Evolutionary conservation across 2,797 vertebrate genomes (phyloP), one percentile per base, ranked within the genome.

Genomic region (Caiman crocodilus): DNA sequence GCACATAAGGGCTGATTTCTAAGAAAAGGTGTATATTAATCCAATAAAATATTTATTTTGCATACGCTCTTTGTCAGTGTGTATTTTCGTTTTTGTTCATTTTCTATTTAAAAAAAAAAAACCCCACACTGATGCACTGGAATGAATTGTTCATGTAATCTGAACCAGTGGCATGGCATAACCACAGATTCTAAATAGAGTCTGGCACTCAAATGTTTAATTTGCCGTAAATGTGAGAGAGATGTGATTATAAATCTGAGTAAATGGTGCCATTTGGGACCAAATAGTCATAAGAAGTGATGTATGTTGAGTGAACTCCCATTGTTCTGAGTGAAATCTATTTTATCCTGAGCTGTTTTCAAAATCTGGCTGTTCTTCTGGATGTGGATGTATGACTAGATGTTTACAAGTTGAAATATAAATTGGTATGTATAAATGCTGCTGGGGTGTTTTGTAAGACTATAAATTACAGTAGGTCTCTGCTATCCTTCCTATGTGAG

Each of bases 21-120:
- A 97, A 94, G 88, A 95, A 59, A 88, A n/a, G 57, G 55, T 95
- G 95, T 95, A 95, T 96, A 97, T 98, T 98, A 98, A 98, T 98
- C 98, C 98, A 99, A 99, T 99, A 99, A 99, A 99, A 98, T 99
- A 99, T 99, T 99, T 99, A 99, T 99, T 99, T 99, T 99, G 97
- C 98, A 97, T 98, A 99, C 78, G 96, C 95, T 80, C 93, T 82
- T 76, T 85, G 90, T 95, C 90, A 65, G 76, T 91, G 79, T 64
- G 93, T 95, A 95, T 25, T 87, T 71, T 94, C 16, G n/a, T 35
- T 20, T 78, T 71, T 89, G 26, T 60, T 17, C 20, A 1, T 76
- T 7, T 4, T 73, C 91, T 82, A 78, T 15, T 26, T 84, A 82
- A 59, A 93, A 28, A 42, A 82, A 93, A 8, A 26, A 84, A 87